A percentile compares a stretch with the other conserved stretches of the same genome.
Evolutionary conservation across 2,797 vertebrate species (phyloP).

Genomic region (Characodon lateralis): DNA sequence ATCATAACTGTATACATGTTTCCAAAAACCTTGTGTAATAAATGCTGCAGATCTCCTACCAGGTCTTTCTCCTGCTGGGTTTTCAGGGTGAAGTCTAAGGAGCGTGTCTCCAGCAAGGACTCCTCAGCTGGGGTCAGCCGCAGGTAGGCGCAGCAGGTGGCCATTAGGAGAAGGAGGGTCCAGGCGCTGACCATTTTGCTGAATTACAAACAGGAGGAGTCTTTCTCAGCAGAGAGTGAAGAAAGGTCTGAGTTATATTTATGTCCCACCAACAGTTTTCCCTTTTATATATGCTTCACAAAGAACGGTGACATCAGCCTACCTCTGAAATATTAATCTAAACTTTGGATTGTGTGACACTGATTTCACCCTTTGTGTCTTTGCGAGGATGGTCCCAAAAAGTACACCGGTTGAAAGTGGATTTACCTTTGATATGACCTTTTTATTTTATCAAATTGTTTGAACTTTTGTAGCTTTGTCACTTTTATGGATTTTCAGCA

Average conservation of each 20-base stretch:
- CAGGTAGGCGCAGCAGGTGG: slow-evolving; percentile 74
- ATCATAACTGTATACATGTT: not conserved
- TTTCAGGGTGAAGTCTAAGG: slow-evolving; percentile 68
- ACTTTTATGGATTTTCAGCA: not conserved
- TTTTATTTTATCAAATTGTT: not conserved
- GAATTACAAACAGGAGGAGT: slow-evolving; percentile 12
- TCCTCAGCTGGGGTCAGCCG: slow-evolving; percentile 69
- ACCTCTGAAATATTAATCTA: slow-evolving; percentile 74
- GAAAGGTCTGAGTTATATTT: slow-evolving; percentile 1
- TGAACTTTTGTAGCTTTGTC: not conserved
- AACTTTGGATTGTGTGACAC: slow-evolving; percentile 34
- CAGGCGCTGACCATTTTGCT: slow-evolving; percentile 78
- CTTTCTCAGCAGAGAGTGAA: slow-evolving; percentile 1
- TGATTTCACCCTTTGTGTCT: slow-evolving; percentile 48
- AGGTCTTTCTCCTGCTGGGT: slow-evolving; percentile 83
- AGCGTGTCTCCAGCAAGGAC: slow-evolving; percentile 73
- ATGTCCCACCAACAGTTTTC: not conserved
- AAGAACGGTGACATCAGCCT: slow-evolving; percentile 62
- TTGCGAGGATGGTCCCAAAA: slow-evolving; percentile 28
- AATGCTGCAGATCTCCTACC: slow-evolving; percentile 72
- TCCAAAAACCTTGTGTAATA: not conserved
- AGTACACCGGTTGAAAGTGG: slow-evolving; percentile 31
- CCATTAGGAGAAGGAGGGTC: slow-evolving; percentile 73
- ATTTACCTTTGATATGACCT: slow-evolving; percentile 23
- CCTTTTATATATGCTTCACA: slow-evolving; percentile 52